A percentile compares a stretch with the other conserved stretches of the same genome.
Evolutionary conservation across 2,888 invertebrate genomes (phyloP).

Genomic region (Trissonchulus latispiculum): DNA sequence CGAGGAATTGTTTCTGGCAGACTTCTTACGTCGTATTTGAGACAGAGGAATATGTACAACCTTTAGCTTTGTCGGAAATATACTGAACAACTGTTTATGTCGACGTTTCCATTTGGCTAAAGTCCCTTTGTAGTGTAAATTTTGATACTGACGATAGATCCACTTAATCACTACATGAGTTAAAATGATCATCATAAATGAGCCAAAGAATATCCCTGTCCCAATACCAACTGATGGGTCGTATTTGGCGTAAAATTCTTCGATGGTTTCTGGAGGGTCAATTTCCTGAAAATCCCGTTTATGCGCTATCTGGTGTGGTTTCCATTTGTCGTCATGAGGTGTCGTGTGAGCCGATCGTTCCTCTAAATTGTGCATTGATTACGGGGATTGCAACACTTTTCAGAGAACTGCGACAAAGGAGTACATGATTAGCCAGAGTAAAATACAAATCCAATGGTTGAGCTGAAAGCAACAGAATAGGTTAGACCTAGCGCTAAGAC

Average conservation of each 20-base stretch:
- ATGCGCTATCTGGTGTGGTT: not conserved
- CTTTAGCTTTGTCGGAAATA: not conserved
- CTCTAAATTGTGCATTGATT: too few species aligned
- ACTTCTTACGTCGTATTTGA: not conserved
- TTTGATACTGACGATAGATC: not conserved
- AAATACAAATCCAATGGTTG: too few species aligned
- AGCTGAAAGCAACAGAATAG: too few species aligned
- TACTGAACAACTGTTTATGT: not conserved
- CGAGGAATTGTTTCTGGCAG: not conserved
- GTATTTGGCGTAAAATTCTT: constrained; percentile 21
- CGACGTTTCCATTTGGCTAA: not conserved
- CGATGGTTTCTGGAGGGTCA: constrained; percentile 13
- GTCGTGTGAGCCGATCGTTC: too few species aligned
- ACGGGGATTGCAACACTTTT: too few species aligned
- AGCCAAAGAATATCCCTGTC: constrained; percentile 11
- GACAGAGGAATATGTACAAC: not conserved
- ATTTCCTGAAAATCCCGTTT: constrained; percentile 22
- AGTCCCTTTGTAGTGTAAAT: not conserved
- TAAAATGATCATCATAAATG: constrained; percentile 13
- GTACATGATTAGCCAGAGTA: too few species aligned
- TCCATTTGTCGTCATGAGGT: constrained; percentile 9
- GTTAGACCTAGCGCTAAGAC: too few species aligned
- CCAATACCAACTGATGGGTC: constrained; percentile 18
- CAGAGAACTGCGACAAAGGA: too few species aligned
- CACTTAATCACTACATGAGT: constrained; percentile 3